phyloP scores from a whole-genome alignment of 2,888 invertebrate species.

The Sminthurides aquaticus region DNA sequence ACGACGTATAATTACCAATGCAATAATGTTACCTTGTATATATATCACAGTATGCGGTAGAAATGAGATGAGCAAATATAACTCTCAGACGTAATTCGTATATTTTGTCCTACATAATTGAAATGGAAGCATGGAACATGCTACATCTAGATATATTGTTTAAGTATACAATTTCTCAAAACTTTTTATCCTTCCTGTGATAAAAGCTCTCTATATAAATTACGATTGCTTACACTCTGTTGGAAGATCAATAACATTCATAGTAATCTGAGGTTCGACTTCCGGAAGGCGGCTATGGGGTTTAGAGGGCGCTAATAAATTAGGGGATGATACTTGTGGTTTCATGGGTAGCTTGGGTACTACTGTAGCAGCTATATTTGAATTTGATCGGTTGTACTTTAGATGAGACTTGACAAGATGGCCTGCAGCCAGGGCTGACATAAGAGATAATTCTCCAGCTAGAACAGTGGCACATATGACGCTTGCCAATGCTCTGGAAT shows the following conservation, averaged over 20 bases:
- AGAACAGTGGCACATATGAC: constrained; percentile 90
- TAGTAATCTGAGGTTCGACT: constrained; percentile 3
- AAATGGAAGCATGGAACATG: no score
- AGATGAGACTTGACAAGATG: constrained; percentile 94
- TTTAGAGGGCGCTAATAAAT: not conserved
- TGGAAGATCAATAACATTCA: constrained; percentile 18
- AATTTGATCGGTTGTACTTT: constrained; percentile 73
- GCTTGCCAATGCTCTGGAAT: constrained; percentile 78
- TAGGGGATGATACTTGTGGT: not conserved
- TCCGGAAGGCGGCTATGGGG: not conserved
- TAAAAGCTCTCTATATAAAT: no score
- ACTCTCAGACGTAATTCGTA: no score
- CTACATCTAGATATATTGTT: no score
- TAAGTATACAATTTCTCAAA: no score
- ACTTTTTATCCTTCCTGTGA: no score
- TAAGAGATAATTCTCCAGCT: constrained; percentile 91
- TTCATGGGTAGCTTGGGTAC: not conserved
- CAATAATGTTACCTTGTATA: no score
- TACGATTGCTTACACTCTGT: constrained; percentile 19
- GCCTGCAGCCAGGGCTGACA: constrained; percentile 91
- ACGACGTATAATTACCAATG: no score
- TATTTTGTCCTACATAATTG: no score
- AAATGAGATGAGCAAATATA: no score
- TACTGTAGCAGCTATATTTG: constrained; percentile 21
- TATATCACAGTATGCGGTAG: no score